Evolutionary conservation across 2,113 vertebrate species (phyloP), one percentile per base, ranked within the genome.

Genomic region (Syngnathus scovelli): DNA sequence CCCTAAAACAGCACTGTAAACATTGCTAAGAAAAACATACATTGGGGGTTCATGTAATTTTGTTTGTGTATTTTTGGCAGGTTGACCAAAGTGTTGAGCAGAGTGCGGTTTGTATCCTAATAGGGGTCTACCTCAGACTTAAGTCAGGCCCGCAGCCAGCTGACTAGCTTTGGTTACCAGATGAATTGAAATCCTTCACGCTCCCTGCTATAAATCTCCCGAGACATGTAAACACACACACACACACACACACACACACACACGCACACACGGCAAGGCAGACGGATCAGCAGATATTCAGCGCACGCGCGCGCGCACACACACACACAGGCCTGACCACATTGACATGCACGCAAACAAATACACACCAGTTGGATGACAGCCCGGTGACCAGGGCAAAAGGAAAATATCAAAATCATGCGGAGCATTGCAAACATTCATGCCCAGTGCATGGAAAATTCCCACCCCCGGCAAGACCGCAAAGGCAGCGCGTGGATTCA

Each of bases 401-500:
- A 76, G 78, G 70, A 81, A 84, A 85, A 85, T 69, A 78, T 75
- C 65, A 60, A 84, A 84, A 78, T 72, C 72, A 85, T 87, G 76
- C 43, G 7, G 38, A 69, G 62, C 78, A 83, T 76, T 76, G 65
- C 87, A 81, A 85, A 81, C 71, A 52, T 81, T 73, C 69, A 73
- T 72, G 39, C 52, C 58, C 66, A 69, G 68, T 58, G 41, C 67
- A 80, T 89, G 90, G 89, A 90, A 90, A 90, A 89, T 90, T 90
- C 78, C 88, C 66, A 79, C 67, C 78, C 11, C 43, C 23, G 23
- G 9, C 62, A 6, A 78, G 74, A 54, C 66, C 67, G 69, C 16
- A 39, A 36, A 37, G 7, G 2, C 37, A 5, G 78, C 64, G 64
- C n/a, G 23, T 52, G 18, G 44, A 72, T 39, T 33, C 23, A 77